These are phyloP conservation scores for Dipus sagitta DNA, from an alignment of 2,797 vertebrate species.

Conservation along the genomic window DNA sequence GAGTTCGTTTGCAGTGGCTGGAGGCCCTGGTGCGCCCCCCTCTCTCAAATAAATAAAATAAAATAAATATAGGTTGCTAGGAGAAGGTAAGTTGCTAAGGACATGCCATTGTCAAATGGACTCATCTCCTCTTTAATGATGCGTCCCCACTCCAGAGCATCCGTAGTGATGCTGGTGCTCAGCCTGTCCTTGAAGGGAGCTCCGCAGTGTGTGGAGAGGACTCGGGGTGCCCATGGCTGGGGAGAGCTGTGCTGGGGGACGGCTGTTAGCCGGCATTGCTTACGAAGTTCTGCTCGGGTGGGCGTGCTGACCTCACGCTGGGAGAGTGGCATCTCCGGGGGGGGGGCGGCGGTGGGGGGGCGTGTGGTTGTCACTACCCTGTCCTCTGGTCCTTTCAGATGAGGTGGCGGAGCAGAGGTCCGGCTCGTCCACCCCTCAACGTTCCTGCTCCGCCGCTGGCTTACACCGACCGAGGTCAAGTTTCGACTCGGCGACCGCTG, in stretches of 20 bases:
- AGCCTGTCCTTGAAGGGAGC: too few relatives aligned
- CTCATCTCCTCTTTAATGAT: not conserved
- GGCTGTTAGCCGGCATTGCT: not conserved
- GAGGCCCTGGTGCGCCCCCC: too few relatives aligned
- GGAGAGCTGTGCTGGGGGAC: not conserved
- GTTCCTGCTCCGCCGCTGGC: constrained; percentile 94
- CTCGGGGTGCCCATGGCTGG: not conserved
- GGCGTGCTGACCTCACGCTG: not conserved
- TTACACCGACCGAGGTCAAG: constrained; percentile 95
- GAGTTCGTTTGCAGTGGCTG: too few relatives aligned
- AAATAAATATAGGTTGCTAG: not conserved
- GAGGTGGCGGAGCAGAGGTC: constrained; percentile 95
- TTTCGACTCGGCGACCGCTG: constrained; percentile 91
- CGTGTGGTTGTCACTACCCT: not conserved
- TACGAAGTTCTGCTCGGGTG: too few relatives aligned
- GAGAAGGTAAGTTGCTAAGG: constrained; percentile 38
- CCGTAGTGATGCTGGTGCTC: too few relatives aligned
- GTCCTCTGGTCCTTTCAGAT: constrained; percentile 86
- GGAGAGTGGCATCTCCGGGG: not conserved
- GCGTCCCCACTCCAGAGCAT: not conserved
- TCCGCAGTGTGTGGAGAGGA: not conserved
- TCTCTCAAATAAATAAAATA: too few relatives aligned
- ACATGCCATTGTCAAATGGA: not conserved
- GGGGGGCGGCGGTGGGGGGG: not conserved
- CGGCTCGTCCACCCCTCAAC: constrained; percentile 96